Base-by-base conservation (phyloP, 2,113 vertebrate species). In the Zosterops japonicus region DNA sequence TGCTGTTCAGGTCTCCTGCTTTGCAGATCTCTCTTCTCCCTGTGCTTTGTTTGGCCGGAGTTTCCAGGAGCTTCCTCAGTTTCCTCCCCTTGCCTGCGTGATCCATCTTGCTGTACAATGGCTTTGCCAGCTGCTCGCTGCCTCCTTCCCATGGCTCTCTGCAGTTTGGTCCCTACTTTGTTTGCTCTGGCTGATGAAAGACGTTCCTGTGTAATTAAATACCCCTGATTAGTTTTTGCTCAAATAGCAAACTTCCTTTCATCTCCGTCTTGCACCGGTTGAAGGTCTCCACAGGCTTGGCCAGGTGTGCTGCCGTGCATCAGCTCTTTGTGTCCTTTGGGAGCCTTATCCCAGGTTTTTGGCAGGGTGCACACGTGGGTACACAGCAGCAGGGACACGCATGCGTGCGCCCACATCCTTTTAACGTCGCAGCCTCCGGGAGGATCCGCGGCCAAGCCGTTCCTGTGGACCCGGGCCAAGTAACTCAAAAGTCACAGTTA, bases 151-250 rank as follows among this genome's bases (percentile, higher is more conserved):
- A 3, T 71, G 1, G 1, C 74, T 95, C 93, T 93, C 57, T 83
- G 70, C 87, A 83, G 86, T 96, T 97, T 89, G 93, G 97, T 97
- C 97, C 89, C 65, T 47, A 8, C 92, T 90, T 68, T 98, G 96
- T 97, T 96, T 96, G 90, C 94, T 70, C 95, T 94, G 97, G 94
- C 97, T 97, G 97, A 96, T 95, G 96, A 97, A 97, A 97, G 93
- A 25, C 87, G 53, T 95, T 94, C 83, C 91, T 94, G 89, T 93
- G 97, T 98, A 96, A 98, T 98, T 95, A 96, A 98, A 98, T 92
- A 95, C 92, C 96, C 95, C 94, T 83, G 95, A 97, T 96, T 93
- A 44, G 83, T 95, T 97, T 91, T 91, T 97, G 96, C 97, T 97
- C 86, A 88, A 92, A 93, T 56, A 97, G 96, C 97, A 96, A 96